Conservation (phyloP, 2,113 vertebrate genomes). For the Indri indri region DNA sequence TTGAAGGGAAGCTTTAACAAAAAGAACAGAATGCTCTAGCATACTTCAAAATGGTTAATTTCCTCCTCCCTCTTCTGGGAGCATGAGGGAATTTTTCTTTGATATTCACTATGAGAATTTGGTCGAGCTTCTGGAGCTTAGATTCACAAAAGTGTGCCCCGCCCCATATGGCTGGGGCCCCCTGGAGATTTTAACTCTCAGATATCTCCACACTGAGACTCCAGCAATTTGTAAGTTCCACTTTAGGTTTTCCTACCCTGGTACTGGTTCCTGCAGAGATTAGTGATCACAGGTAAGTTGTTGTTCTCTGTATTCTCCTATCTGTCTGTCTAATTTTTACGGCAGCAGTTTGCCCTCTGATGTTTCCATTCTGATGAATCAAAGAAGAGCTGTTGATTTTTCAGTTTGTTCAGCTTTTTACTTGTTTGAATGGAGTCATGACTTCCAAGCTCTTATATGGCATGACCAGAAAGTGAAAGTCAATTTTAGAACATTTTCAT, state of each 20-base stretch:
- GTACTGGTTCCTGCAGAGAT: background rate
- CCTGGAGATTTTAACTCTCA: background rate
- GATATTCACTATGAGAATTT: background rate
- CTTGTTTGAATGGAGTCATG: background rate
- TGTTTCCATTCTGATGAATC: background rate
- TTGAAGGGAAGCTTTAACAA: background rate
- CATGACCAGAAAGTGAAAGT: background rate
- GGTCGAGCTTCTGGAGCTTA: no score
- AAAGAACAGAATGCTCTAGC: background rate
- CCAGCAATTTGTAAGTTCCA: background rate
- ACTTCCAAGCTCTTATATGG: background rate
- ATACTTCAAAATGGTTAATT: background rate
- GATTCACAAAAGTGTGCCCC: background rate
- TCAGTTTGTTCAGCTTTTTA: background rate
- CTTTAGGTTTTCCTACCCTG: background rate
- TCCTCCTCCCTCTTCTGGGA: background rate
- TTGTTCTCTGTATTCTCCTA: background rate
- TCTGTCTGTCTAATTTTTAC: background rate
- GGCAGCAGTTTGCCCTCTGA: no score
- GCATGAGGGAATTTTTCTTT: background rate
- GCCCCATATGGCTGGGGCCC: rapidly evolving
- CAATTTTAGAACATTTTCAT: background rate
- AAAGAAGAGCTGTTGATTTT: background rate
- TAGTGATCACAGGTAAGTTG: background rate
- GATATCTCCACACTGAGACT: background rate